These are phyloP conservation scores for Zaprionus capensis DNA, from an alignment of 1,140 invertebrate species.

Conservation along the genomic window DNA sequence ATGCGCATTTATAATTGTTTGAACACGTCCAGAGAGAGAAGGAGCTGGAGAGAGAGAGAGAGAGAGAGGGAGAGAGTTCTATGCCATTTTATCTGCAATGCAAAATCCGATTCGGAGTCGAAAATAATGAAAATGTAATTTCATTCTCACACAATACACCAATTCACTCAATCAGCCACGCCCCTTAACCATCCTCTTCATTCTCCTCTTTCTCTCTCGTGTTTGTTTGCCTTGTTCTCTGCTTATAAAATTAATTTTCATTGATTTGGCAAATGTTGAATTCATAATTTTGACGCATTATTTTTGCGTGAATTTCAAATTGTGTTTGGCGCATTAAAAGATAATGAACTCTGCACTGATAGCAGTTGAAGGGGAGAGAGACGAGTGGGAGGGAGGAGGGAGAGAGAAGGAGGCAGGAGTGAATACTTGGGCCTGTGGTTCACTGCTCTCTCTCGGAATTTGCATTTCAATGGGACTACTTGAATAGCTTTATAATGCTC, in stretches of 20 bases:
- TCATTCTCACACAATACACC: conserved; percentile 58
- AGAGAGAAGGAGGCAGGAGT: not conserved
- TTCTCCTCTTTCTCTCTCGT: not conserved
- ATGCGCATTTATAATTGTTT: conserved; percentile 80
- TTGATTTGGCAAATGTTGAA: conserved; percentile 82
- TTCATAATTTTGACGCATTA: conserved; percentile 82
- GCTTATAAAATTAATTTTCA: conserved; percentile 80
- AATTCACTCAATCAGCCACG: conserved; percentile 53
- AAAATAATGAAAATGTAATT: conserved; percentile 81
- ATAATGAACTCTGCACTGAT: conserved; percentile 58
- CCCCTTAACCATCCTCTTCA: not conserved
- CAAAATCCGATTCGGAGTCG: conserved; percentile 35
- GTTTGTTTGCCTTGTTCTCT: conserved; percentile 47
- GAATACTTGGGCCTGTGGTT: conserved; percentile 12
- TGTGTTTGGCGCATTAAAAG: conserved; percentile 72
- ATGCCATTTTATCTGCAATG: conserved; percentile 49
- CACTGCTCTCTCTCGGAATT: conserved; percentile 39
- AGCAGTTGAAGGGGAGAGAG: not conserved
- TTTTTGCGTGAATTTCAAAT: conserved; percentile 77
- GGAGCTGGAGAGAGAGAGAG: not conserved
- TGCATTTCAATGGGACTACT: conserved; percentile 58
- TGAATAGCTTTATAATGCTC: conserved; percentile 39
- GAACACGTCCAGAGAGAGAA: conserved; percentile 5
- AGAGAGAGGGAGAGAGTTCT: not conserved
- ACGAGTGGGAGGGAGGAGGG: not conserved